Percentiles rank a stretch among this genome's conserved stretches.
phyloP scores from a whole-genome alignment of 2,113 vertebrate species.

The Aspiorhynchus laticeps region DNA sequence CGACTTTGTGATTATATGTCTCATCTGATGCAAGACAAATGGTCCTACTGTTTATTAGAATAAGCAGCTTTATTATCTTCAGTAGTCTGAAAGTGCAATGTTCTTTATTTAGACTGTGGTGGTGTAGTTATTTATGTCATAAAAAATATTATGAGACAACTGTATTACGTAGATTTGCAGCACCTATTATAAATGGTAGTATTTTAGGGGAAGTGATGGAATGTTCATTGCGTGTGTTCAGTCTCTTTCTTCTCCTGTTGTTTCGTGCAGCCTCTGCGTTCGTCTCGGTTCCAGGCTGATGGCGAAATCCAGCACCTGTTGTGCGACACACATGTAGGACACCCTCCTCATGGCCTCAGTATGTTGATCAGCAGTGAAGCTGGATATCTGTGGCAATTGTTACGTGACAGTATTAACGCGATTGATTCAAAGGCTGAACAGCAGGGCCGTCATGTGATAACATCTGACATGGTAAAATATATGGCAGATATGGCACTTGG shows the following conservation, averaged over 20 bases:
- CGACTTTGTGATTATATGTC: conserved; percentile 48
- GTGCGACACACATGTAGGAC: conserved; percentile 60
- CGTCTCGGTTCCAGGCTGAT: conserved; percentile 47
- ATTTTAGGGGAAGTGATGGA: conserved; percentile 44
- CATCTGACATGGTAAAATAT: conserved; percentile 39
- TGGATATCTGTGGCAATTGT: conserved; percentile 64
- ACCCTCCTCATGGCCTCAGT: conserved; percentile 55
- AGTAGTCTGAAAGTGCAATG: neutral
- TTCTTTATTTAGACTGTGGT: neutral
- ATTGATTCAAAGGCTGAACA: conserved; percentile 62
- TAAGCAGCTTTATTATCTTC: conserved; percentile 28
- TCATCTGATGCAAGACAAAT: conserved; percentile 60
- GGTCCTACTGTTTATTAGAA: conserved; percentile 34
- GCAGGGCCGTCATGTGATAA: conserved; percentile 52
- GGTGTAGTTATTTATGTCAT: neutral
- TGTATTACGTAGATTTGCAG: conserved; percentile 47
- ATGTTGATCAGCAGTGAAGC: conserved; percentile 47
- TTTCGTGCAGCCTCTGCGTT: conserved; percentile 37
- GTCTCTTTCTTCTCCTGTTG: conserved; percentile 36
- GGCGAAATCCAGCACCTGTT: conserved; percentile 72
- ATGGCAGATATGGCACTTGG: conserved; percentile 32
- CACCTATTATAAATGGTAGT: conserved; percentile 32
- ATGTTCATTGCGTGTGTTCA: conserved; percentile 50
- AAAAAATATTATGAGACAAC: neutral
- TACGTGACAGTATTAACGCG: conserved; percentile 64